Evolutionary conservation across 2,797 vertebrate genomes (phyloP).

Genomic region (Alca torda): DNA sequence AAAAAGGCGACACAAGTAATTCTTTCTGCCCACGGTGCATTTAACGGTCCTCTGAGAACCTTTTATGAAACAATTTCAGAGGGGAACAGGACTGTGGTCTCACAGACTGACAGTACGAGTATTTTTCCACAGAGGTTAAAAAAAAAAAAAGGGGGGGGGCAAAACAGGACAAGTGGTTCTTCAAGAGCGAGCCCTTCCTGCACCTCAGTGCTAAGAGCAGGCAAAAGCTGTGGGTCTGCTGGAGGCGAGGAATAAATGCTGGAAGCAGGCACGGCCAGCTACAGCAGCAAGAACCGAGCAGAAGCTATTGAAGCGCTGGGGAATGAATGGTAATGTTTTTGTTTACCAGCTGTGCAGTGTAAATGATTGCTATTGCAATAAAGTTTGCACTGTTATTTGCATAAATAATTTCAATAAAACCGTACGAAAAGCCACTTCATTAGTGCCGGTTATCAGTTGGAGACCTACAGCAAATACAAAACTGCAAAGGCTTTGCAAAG

Average conservation of each 20-base stretch:
- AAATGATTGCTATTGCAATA: constrained; percentile 7
- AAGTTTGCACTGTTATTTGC: background rate
- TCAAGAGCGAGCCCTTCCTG: background rate
- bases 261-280: accelerated
- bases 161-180: background rate
- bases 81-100: background rate
- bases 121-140: background rate
- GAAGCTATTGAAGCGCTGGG: background rate
- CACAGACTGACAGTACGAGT: background rate
- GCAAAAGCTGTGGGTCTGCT: background rate
- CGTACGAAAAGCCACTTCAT: background rate
- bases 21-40: background rate
- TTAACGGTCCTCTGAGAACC: background rate
- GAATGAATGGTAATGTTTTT: background rate
- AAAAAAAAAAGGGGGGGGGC: background rate
- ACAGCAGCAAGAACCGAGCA: background rate
- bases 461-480: background rate
- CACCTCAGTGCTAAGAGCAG: background rate
- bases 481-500: background rate
- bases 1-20: background rate
- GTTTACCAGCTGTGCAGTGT: constrained; percentile 8
- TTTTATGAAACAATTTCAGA: background rate
- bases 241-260: background rate
- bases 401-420: background rate
- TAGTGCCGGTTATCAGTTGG: background rate